Base-by-base conservation (phyloP, 2,797 vertebrate species). In the Lutjanus argentimaculatus region DNA sequence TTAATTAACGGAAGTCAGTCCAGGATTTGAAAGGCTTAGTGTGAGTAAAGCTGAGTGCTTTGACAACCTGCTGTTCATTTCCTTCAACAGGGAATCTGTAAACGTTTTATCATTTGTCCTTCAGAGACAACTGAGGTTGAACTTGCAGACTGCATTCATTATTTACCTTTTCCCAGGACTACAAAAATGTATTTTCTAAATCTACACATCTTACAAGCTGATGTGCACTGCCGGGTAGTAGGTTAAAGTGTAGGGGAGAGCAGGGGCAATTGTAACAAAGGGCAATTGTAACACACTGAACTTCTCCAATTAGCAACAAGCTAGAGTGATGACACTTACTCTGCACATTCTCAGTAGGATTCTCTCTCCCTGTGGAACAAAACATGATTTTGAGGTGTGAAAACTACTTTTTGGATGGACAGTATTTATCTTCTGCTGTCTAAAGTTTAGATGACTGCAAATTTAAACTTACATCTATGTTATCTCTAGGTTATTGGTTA, bases 1-100 rank as follows among this genome's bases (percentile, higher is more conserved):
- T 56, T 78, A 78, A 77, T 80, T 63, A 77, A 62, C 57, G 55
- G n/a, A 86, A 51, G 46, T 63, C 59, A 66, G 25, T 22, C 43
- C 8, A 42, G 42, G 45, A 75, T 53, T 61, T 70, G 15, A 21
- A 40, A 69, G 49, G 48, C 45, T 19, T 53, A 43, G 40, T 42
- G 22, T 22, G 9, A 63, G 51, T 19, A n/a, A 19, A 14, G 25
- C 43, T 63, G 1, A 13, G 9, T 22, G 56, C 25, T 67, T 58
- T 72, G 45, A 75, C 62, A 52, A 67, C n/a, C 17, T 57, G 48
- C 36, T 55, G 40, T 75, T 85, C 11, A 63, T 51, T 12, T 9
- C 0, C 9, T 40, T 43, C 8, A n/a, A 59, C 40, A 17, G 40
- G 43, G 9, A 74, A 43, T 59, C 36, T 25, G 64, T 46, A 61